A percentile compares a stretch with the other conserved stretches of the same genome.
phyloP scores from a whole-genome alignment of 2,888 invertebrate genomes.

The Hymenopus coronatus region DNA sequence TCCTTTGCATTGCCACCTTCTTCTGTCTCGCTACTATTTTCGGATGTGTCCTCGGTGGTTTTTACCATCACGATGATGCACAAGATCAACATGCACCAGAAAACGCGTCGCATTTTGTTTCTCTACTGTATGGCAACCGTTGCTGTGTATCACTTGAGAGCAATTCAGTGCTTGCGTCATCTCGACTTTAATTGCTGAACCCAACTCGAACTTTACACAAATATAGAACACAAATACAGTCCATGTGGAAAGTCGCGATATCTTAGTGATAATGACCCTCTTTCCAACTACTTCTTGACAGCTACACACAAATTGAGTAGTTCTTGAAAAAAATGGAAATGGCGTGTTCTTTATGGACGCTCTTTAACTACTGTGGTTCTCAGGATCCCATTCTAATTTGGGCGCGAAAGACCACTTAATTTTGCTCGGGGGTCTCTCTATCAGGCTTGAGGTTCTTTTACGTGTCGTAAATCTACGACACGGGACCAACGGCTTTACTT shows the following conservation, averaged over 20 bases:
- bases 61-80: background rate
- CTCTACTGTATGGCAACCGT: background rate
- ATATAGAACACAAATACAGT: background rate
- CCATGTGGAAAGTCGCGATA: background rate
- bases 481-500: too few relatives aligned
- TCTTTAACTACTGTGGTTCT: too few relatives aligned
- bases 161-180: background rate
- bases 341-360: too few relatives aligned
- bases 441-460: too few relatives aligned
- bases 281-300: too few relatives aligned
- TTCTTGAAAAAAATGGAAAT: too few relatives aligned
- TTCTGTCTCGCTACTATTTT: background rate
- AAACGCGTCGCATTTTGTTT: background rate
- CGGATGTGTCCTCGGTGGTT: background rate
- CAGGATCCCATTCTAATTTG: too few relatives aligned
- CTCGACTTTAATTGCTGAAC: background rate
- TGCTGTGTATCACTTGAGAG: background rate
- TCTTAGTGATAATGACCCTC: background rate
- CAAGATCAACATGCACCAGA: background rate
- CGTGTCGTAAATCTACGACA: too few relatives aligned
- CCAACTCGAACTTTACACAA: background rate
- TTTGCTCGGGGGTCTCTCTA: too few relatives aligned
- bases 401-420: too few relatives aligned
- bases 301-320: too few relatives aligned
- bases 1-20: background rate